These are phyloP conservation scores for Pitta sordida DNA, from an alignment of 2,113 vertebrate genomes.

Conservation along the genomic window DNA sequence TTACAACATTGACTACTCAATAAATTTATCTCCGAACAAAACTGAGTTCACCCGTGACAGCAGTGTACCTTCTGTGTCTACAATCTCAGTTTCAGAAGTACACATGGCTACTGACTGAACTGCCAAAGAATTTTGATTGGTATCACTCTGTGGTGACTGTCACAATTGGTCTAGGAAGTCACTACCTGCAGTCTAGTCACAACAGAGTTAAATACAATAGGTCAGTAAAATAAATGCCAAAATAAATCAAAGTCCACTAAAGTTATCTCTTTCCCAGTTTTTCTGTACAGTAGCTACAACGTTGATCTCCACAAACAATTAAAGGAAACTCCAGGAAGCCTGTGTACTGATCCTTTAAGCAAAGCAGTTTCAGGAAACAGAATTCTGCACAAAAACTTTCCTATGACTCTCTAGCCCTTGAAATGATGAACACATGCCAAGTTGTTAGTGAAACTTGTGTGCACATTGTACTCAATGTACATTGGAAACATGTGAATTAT, in stretches of 20 bases:
- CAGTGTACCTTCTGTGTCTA: not conserved
- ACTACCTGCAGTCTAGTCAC: not conserved
- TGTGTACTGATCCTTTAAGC: slow-evolving; percentile 31
- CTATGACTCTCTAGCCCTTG: slow-evolving; percentile 32
- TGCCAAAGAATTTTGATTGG: not conserved
- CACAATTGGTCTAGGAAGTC: not conserved
- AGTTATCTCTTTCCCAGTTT: not conserved
- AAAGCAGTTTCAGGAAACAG: slow-evolving; percentile 2
- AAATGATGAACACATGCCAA: slow-evolving; percentile 62
- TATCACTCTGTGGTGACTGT: not conserved
- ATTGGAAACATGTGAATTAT: slow-evolving; percentile 18
- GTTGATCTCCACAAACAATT: slow-evolving; percentile 63
- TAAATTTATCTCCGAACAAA: not conserved
- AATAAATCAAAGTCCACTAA: slow-evolving; percentile 25
- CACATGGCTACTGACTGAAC: not conserved
- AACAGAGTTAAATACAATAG: not conserved
- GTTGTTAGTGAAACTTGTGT: not conserved
- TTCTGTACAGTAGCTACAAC: not conserved
- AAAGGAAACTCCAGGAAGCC: slow-evolving; percentile 71
- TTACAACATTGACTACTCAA: not conserved
- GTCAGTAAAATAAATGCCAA: not conserved
- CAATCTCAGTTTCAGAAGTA: not conserved
- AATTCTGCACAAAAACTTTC: slow-evolving; percentile 23
- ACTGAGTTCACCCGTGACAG: not conserved
- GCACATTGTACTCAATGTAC: not conserved